phyloP scores from a whole-genome alignment of 35 echinoderm and acorn worm species.

The Amphiura filiformis region DNA sequence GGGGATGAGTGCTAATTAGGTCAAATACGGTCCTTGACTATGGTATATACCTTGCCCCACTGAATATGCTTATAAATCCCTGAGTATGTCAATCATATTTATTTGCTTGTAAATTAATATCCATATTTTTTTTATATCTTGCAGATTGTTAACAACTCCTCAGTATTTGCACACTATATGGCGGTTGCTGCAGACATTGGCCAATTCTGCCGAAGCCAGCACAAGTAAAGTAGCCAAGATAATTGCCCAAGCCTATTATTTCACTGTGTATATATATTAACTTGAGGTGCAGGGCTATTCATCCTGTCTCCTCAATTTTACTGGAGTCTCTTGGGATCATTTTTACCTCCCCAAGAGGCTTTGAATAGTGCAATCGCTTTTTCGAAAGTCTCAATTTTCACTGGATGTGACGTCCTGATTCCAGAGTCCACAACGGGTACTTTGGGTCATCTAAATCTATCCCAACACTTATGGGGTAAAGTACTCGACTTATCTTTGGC shows the following conservation, averaged over 20 bases:
- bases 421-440: neutral
- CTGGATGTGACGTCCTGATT: neutral
- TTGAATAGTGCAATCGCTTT: slow-evolving; percentile 25
- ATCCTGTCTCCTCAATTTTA: neutral
- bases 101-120: too few relatives aligned
- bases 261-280: neutral
- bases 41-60: too few relatives aligned
- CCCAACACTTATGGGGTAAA: slow-evolving; percentile 13
- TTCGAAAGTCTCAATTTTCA: neutral
- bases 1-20: too few relatives aligned
- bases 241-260: neutral
- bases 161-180: slow-evolving; percentile 49
- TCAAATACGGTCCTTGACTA: too few relatives aligned
- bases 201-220: slow-evolving; percentile 91
- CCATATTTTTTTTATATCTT: too few relatives aligned
- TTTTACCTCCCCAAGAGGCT: slow-evolving; percentile 18
- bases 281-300: neutral
- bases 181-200: slow-evolving; percentile 68
- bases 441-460: slow-evolving; percentile 28
- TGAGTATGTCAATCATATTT: too few relatives aligned
- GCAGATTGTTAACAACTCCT: too few relatives aligned
- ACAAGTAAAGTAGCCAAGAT: slow-evolving; percentile 67
- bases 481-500: slow-evolving; percentile 12
- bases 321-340: neutral
- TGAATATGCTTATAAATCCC: too few relatives aligned